phyloP scores from a whole-genome alignment of 2,888 invertebrate genomes.

The Clitarchus hookeri region DNA sequence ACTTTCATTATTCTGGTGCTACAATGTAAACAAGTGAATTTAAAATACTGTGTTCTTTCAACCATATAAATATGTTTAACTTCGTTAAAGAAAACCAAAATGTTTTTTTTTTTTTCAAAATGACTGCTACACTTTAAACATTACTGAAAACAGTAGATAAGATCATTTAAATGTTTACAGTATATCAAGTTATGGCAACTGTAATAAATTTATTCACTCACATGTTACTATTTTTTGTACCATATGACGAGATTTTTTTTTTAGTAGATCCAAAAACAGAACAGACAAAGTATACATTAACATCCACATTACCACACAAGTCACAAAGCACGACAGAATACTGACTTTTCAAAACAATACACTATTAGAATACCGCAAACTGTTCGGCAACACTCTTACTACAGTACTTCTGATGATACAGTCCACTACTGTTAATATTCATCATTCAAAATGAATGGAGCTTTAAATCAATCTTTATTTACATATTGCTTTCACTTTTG shows the following conservation, averaged over 20 bases:
- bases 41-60: not conserved
- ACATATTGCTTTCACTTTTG: not conserved
- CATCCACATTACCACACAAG: not conserved
- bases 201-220: not conserved
- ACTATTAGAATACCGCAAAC: not conserved
- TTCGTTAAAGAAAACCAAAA: not conserved
- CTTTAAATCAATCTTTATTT: not conserved
- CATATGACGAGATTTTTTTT: not conserved
- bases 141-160: not conserved
- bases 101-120: not conserved
- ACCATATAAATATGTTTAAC: not conserved
- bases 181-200: not conserved
- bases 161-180: not conserved
- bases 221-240: not conserved
- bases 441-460: not conserved
- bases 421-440: not conserved
- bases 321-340: not conserved
- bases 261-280: not conserved
- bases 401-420: not conserved
- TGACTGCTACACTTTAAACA: not conserved
- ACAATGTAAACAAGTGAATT: not conserved
- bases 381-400: not conserved
- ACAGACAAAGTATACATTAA: not conserved
- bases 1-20: not conserved
- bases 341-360: not conserved